These are phyloP conservation scores for Pseudolaguvia tuberculata DNA, from an alignment of 2,113 vertebrate genomes.

Conservation along the genomic window DNA sequence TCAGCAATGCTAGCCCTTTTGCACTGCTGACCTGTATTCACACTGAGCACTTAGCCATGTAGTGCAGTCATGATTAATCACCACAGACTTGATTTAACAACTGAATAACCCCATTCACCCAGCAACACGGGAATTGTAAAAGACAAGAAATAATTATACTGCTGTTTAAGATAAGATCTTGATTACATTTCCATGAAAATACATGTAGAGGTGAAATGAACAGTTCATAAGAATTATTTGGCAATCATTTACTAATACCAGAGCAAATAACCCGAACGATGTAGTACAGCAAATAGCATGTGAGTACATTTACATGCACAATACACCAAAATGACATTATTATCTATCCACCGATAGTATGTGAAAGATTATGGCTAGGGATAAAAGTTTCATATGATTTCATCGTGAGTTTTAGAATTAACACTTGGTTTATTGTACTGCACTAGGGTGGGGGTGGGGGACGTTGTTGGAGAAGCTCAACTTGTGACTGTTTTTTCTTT, in stretches of 20 bases:
- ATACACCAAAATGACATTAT: slow-evolving; percentile 59
- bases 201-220: slow-evolving; percentile 29
- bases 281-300: slow-evolving; percentile 11
- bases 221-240: slow-evolving; percentile 42
- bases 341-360: slow-evolving; percentile 57
- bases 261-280: slow-evolving; percentile 27
- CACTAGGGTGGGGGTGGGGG: neutral
- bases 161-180: slow-evolving; percentile 7
- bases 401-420: slow-evolving; percentile 56
- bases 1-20: slow-evolving; percentile 30
- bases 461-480: neutral
- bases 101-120: slow-evolving; percentile 43
- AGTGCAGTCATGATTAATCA: slow-evolving; percentile 42
- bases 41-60: slow-evolving; percentile 42
- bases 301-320: slow-evolving; percentile 46
- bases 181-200: neutral
- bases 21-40: slow-evolving; percentile 47
- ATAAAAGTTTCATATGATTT: slow-evolving; percentile 65
- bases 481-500: neutral
- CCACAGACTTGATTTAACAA: slow-evolving; percentile 39
- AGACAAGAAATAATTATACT: slow-evolving; percentile 17
- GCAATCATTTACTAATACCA: slow-evolving; percentile 36
- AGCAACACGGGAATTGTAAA: neutral
- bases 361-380: slow-evolving; percentile 58
- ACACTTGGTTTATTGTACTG: neutral